Base-by-base conservation (phyloP, 2,888 invertebrate genomes). In the Phyllotreta cruciferae region DNA sequence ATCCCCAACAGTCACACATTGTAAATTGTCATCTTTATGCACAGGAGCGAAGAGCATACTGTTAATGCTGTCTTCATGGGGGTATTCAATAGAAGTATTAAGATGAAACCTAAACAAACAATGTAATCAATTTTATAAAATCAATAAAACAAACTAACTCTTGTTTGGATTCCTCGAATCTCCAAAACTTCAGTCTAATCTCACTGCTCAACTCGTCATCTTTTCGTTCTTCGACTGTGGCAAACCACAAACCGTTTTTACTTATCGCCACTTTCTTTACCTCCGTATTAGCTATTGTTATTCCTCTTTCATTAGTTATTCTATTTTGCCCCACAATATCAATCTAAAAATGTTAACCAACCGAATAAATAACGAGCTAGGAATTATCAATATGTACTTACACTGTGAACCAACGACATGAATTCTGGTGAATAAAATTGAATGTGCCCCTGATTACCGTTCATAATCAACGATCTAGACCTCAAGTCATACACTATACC, bases 111-210 rank as follows among this genome's bases (percentile, higher is more conserved):
- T 91, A 75, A 5, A 80, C 79, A 47, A 14, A 56, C 5, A 45
- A 38, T 35, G 13, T 14, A 14, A 52, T 7, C 13, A 53, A 53
- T 4, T 53, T 14, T 44, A 44, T 8, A 6, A 8, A 45, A 45
- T 49, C 11, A 24, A 49, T 35, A 4, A 35, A 35, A n/a, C n/a
- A 55, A 44, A 47, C 9, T 39, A 8, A 60, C 13, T 64, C 73
- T 79, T 91, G 90, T 54, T 82, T 80, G 42, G 83, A 79, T 1
- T 79, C 75, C 70, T 87, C 79, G 73, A 85, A 91, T 61, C 82
- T 74, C 92, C 93, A 93, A 80, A 93, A 93, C 75, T 93, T 93
- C 0, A 93, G 81, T 58, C 88, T 82, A 3, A 88, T 80, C 79
- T 92, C 91, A 4, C 84, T 82, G 53, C 82, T 66, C 55, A 69